These are phyloP conservation scores for Pelochelys cantorii DNA, from an alignment of 2,797 vertebrate species.

Conservation along the genomic window DNA sequence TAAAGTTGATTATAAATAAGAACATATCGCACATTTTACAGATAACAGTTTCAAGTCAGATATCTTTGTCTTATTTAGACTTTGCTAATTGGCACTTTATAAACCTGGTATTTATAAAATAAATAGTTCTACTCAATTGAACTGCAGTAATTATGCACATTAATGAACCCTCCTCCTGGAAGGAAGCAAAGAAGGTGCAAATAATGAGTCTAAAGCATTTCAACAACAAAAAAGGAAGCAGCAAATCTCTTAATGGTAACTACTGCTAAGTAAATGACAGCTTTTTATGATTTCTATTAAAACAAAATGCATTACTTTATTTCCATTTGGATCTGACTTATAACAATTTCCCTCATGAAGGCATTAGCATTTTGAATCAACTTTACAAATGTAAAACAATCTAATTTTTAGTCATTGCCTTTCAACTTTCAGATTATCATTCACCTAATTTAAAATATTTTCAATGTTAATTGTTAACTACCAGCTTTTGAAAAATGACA, in stretches of 20 bases:
- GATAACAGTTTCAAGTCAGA: conserved; percentile 57
- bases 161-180: conserved; percentile 14
- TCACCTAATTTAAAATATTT: not conserved
- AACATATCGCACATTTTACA: conserved; percentile 51
- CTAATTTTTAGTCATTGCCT: not conserved
- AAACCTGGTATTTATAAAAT: conserved; percentile 58
- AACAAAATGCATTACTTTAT: rapidly evolving
- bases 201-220: not conserved
- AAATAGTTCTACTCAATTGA: conserved; percentile 70
- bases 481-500: not conserved
- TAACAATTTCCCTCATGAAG: conserved; percentile 24
- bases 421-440: conserved; percentile 4
- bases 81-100: conserved; percentile 65
- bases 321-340: not conserved
- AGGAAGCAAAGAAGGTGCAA: conserved; percentile 18
- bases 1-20: conserved; percentile 66
- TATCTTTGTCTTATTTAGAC: conserved; percentile 65
- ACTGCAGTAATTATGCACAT: conserved; percentile 33
- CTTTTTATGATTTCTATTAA: not conserved
- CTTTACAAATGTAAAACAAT: not conserved
- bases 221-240: not conserved
- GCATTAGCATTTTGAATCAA: not conserved
- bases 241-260: not conserved
- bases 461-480: not conserved
- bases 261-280: not conserved